Percentiles rank a stretch among this genome's conserved stretches.
Conservation (phyloP, 2,113 vertebrate genomes). For the Thymallus thymallus region DNA sequence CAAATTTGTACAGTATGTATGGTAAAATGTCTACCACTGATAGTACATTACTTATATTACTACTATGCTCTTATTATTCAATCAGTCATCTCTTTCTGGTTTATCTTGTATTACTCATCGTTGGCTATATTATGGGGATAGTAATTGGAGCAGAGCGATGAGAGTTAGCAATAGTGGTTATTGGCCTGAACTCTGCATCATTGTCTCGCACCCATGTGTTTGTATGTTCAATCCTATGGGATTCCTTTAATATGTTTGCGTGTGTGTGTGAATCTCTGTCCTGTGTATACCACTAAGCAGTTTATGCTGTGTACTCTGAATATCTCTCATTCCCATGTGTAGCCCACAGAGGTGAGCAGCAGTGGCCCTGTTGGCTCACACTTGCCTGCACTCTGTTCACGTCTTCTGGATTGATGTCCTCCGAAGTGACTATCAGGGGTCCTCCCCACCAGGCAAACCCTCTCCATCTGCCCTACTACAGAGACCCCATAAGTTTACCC, state of each 20-base stretch:
- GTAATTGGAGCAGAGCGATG: too few species aligned
- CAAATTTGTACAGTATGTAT: not conserved
- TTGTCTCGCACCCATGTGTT: not conserved
- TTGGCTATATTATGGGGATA: too few species aligned
- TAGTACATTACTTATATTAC: not conserved
- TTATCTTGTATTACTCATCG: not conserved
- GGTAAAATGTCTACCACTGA: not conserved
- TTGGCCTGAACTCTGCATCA: not conserved
- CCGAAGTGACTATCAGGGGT: conserved; percentile 30
- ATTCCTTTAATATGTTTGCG: not conserved
- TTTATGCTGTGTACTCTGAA: conserved; percentile 34
- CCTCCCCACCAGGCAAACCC: not conserved
- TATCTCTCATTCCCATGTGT: conserved; percentile 22
- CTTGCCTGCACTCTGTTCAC: conserved; percentile 14
- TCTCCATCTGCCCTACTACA: conserved; percentile 14
- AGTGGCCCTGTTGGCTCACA: conserved; percentile 17
- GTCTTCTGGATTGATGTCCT: conserved; percentile 19
- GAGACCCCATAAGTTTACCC: conserved; percentile 4
- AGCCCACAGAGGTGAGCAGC: conserved; percentile 11
- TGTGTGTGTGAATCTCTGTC: not conserved
- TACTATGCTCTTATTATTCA: not conserved
- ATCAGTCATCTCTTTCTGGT: not conserved
- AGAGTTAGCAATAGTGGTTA: too few species aligned
- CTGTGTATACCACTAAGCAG: conserved; percentile 39
- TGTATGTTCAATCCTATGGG: not conserved